Evolutionary conservation across 2,888 invertebrate genomes (phyloP), one percentile per base, ranked within the genome.

Genomic region (Frankliniella intonsa): DNA sequence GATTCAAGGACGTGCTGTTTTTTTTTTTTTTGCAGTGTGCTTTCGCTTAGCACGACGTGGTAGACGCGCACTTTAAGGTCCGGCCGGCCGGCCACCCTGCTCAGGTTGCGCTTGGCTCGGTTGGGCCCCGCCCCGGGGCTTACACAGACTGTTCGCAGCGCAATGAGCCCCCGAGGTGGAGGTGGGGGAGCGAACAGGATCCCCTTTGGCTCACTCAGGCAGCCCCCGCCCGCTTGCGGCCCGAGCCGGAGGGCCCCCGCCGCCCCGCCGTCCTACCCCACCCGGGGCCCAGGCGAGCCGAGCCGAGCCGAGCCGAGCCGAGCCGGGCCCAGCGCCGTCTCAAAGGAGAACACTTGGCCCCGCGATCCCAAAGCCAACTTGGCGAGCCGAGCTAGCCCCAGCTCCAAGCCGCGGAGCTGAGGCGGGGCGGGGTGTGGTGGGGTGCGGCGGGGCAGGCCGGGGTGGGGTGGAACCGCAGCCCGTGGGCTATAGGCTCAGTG

Each of bases 291-390:
- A n/a, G n/a, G 51, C 51, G 51, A 12, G 51, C 10, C 51, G 51
- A 9, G 51, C 10, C 55, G 55, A 1, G 55, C 14, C 8, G 55
- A 11, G 55, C 14, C 55, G 55, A 17, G 55, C n/a, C n/a, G 1
- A n/a, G 69, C 25, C 1, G 25, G 1, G 69, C 0, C 22, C 11
- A 0, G 69, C 25, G 0, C 9, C 11, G 69, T 76, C 69, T 76
- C 69, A 76, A 76, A 76, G 69, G 69, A 76, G 69, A 12, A 25
- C 25, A 76, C 8, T 76, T 76, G 10, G 69, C 69, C 22, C 22
- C 69, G 69, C 22, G 69, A 69, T 69, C 69, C 69, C 69, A 76
- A 76, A 76, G 25, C 69, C 69, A 76, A 76, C 69, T 76, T 76
- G 69, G 69, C 69, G 25, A 25, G 22, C 69, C 11, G n/a, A 11